Percentiles rank a stretch among this genome's conserved stretches.
Conservation (phyloP, 2,113 vertebrate genomes). For the Gymnocephalus cernua region DNA sequence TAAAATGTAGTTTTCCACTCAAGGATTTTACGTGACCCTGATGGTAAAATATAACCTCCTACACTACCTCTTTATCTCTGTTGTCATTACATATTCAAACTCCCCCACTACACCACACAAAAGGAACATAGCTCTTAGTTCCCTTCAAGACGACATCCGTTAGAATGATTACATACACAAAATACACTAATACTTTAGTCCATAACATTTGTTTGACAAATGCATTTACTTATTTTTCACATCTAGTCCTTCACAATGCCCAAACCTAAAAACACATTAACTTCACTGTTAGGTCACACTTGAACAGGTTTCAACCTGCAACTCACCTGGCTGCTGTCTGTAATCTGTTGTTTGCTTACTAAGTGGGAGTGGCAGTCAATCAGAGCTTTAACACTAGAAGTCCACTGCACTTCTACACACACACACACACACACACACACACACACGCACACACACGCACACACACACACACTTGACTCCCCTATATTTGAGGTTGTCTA, state of each 20-base stretch:
- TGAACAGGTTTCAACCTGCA: too few species aligned
- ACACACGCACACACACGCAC: constrained; percentile 13
- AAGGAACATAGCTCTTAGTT: constrained; percentile 40
- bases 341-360: too few species aligned
- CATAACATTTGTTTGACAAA: constrained; percentile 41
- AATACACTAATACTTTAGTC: constrained; percentile 33
- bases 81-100: constrained; percentile 32
- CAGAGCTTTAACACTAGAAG: too few species aligned
- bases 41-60: constrained; percentile 69
- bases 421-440: constrained; percentile 9
- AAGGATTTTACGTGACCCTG: constrained; percentile 77
- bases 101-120: constrained; percentile 39
- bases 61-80: constrained; percentile 40
- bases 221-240: constrained; percentile 25
- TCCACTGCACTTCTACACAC: too few species aligned
- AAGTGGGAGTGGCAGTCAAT: too few species aligned
- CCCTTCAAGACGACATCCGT: constrained; percentile 44
- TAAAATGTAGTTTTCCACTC: constrained; percentile 67
- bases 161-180: constrained; percentile 41
- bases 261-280: too few species aligned
- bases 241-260: constrained; percentile 6
- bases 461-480: not conserved
- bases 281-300: too few species aligned
- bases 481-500: not conserved
- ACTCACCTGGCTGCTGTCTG: too few species aligned